Base-by-base conservation (phyloP, 2,797 vertebrate genomes). In the Coluber constrictor region DNA sequence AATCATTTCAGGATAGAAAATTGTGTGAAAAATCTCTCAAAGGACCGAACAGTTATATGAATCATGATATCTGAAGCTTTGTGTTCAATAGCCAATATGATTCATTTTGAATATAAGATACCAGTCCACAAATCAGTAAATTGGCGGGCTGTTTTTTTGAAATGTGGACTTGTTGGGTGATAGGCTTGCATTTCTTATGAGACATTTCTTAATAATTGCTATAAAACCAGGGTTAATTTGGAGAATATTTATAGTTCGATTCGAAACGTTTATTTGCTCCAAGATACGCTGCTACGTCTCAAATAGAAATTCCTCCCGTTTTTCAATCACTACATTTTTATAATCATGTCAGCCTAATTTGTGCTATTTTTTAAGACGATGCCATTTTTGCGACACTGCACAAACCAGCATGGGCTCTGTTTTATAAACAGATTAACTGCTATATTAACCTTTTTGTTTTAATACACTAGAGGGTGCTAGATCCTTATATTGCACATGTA, bases 381-480 rank as follows among this genome's bases (percentile, higher is more conserved):
- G 11, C 29, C 4, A 37, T 86, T 56, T 91, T 89, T 83, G 63
- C 32, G 25, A 91, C 61, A 37, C 15, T 63, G 37, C 25, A 92
- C 55, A 55, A 88, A 89, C 55, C 66, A 32, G 0, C 0, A 32
- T 87, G 90, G 86, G 32, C 25, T 51, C 66, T 32, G 51, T 95
- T 96, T 95, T 93, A 96, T 95, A 96, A 97, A 93, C 95, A 92
- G 95, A 97, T 96, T 96, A 97, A 97, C 96, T 91, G 88, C 32
- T 92, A 90, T 90, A 97, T 96, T 94, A 96, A 96, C 95, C 95
- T 94, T 96, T 96, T 54, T 93, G 92, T 93, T 96, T 96, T 96
- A 97, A 97, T 96, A 97, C 98, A 97, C 98, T 98, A 98, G 98
- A 94, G 98, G 97, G 98, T 97, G 98, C 98, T 97, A 97, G 94